These are phyloP conservation scores for Atta cephalotes DNA, from an alignment of 1,140 invertebrate species.

Conservation along the genomic window DNA sequence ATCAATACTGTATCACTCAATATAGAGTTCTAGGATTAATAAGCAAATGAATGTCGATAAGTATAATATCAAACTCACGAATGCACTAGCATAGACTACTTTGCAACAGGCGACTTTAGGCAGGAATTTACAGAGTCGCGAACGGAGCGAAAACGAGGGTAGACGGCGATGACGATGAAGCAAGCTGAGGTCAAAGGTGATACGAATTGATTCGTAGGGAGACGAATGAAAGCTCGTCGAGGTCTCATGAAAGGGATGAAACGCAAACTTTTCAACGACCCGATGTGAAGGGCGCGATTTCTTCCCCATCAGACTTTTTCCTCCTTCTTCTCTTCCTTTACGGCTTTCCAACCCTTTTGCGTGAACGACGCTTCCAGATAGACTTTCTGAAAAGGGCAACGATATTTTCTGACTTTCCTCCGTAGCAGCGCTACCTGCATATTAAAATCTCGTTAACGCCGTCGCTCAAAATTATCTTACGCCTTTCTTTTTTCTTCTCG, in stretches of 20 bases:
- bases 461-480: slow-evolving; percentile 48
- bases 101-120: slow-evolving; percentile 21
- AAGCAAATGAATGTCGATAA: slow-evolving; percentile 20
- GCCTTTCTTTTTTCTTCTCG: slow-evolving; percentile 35
- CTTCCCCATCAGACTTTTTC: slow-evolving; percentile 46
- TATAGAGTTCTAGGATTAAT: slow-evolving; percentile 41
- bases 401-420: slow-evolving; percentile 46
- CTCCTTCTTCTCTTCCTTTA: background rate
- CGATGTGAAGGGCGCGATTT: slow-evolving; percentile 60
- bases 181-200: slow-evolving; percentile 43
- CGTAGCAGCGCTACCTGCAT: slow-evolving; percentile 44
- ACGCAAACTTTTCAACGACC: slow-evolving; percentile 69
- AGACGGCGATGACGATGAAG: slow-evolving; percentile 18
- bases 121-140: slow-evolving; percentile 11
- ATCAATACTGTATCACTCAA: no score
- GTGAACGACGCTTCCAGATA: slow-evolving; percentile 43
- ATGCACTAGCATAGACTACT: slow-evolving; percentile 14
- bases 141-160: slow-evolving; percentile 2
- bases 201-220: slow-evolving; percentile 69
- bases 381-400: slow-evolving; percentile 59
- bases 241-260: slow-evolving; percentile 67
- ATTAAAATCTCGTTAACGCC: slow-evolving; percentile 63
- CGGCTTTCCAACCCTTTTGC: slow-evolving; percentile 34
- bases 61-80: slow-evolving; percentile 18
- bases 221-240: slow-evolving; percentile 65